Percentiles rank a stretch among this genome's conserved stretches.
Evolutionary conservation across 2,113 vertebrate genomes (phyloP).

Genomic region (Psilopsiagon aurifrons): DNA sequence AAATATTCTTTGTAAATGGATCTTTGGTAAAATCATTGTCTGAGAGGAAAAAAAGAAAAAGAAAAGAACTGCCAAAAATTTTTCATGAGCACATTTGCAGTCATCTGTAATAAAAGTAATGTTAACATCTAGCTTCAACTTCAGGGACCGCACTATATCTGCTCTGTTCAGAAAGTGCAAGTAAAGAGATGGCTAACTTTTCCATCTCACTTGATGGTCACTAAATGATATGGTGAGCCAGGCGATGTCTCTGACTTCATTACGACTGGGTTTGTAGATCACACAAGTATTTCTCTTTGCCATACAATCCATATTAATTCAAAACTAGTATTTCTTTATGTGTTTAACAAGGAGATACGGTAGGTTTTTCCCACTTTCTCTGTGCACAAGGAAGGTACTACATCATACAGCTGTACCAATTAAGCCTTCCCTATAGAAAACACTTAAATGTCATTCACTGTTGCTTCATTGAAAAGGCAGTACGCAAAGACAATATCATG

Average conservation of each 20-base stretch:
- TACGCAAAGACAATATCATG: background rate
- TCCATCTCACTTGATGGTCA: background rate
- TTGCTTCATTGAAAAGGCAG: background rate
- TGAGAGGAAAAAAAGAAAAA: background rate
- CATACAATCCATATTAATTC: background rate
- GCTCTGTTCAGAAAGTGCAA: background rate
- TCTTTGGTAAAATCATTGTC: background rate
- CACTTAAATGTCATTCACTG: fast-evolving
- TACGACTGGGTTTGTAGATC: background rate
- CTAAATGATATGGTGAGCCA: background rate
- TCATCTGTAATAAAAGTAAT: background rate
- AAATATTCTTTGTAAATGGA: background rate
- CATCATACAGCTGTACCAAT: background rate
- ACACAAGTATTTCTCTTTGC: background rate
- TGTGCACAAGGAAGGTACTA: background rate
- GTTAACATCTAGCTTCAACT: background rate
- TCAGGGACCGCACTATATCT: background rate
- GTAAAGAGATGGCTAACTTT: background rate
- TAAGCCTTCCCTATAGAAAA: background rate
- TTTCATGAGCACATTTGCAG: background rate
- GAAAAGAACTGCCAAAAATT: background rate
- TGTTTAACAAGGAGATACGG: background rate
- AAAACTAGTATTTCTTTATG: background rate
- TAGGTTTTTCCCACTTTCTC: background rate
- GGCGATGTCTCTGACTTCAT: background rate